Conservation (phyloP, 2,888 invertebrate genomes). For the Eupithecia exiguata region DNA sequence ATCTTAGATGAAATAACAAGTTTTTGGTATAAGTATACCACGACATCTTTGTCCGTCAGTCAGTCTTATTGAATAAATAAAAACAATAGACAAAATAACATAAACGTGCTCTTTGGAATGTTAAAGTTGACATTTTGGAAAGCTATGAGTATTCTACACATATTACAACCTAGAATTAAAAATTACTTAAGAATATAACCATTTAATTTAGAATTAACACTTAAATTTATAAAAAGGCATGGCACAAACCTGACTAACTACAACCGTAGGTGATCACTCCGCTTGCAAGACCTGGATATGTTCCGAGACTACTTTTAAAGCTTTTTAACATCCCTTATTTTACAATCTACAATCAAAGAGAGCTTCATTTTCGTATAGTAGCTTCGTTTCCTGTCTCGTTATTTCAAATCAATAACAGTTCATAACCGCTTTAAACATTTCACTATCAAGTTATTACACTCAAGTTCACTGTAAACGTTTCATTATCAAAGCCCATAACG, state of each 20-base stretch:
- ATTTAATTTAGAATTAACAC: constrained; percentile 42
- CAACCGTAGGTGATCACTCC: constrained; percentile 43
- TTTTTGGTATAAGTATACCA: constrained; percentile 54
- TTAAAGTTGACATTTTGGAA: constrained; percentile 51
- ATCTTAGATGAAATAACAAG: constrained; percentile 54
- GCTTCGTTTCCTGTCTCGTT: constrained; percentile 11
- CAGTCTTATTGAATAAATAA: constrained; percentile 68
- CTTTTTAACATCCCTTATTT: constrained; percentile 49
- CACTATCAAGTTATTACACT: constrained; percentile 4
- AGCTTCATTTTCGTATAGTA: constrained; percentile 1
- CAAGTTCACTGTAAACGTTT: not conserved
- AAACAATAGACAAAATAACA: constrained; percentile 48
- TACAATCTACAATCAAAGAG: constrained; percentile 47
- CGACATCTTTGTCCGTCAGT: constrained; percentile 60
- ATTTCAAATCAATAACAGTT: not conserved
- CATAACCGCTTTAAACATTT: not conserved
- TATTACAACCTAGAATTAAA: constrained; percentile 39
- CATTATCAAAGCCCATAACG: not conserved
- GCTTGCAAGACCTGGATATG: constrained; percentile 61
- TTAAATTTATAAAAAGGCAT: constrained; percentile 57
- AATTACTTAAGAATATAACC: constrained; percentile 51
- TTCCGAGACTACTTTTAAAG: constrained; percentile 67
- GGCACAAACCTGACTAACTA: constrained; percentile 56
- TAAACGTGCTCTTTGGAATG: constrained; percentile 63
- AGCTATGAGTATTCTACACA: constrained; percentile 53